Evolutionary conservation across 2,113 vertebrate genomes (phyloP).

Genomic region (Tetraodon nigroviridis): DNA sequence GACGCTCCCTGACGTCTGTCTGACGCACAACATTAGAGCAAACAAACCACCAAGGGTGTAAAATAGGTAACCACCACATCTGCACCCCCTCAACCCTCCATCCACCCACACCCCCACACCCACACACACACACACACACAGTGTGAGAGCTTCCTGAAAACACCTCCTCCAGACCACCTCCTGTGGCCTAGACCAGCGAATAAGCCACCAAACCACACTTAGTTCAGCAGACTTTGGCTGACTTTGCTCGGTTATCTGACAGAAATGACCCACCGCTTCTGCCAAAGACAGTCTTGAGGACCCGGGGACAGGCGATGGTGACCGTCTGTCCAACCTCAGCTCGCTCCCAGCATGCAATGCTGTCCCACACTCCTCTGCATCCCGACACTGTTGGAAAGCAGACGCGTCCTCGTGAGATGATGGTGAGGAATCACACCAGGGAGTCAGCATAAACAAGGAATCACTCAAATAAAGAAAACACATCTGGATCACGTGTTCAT

Average conservation of each 20-base stretch:
- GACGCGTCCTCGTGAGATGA: background rate
- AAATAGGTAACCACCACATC: too few relatives aligned
- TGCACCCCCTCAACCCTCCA: too few relatives aligned
- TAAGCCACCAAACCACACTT: too few relatives aligned
- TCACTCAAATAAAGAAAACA: background rate
- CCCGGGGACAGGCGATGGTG: conserved; percentile 56
- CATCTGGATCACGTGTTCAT: too few relatives aligned
- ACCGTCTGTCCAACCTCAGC: conserved; percentile 37
- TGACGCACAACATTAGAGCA: too few relatives aligned
- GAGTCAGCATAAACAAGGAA: background rate
- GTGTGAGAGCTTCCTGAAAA: too few relatives aligned
- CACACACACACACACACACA: too few relatives aligned
- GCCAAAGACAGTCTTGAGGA: conserved; percentile 53
- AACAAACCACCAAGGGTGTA: too few relatives aligned
- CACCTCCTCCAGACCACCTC: too few relatives aligned
- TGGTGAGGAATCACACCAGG: background rate
- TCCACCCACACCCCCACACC: too few relatives aligned
- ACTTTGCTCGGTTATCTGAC: too few relatives aligned
- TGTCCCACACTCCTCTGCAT: conserved; percentile 59
- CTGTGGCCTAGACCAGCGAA: too few relatives aligned
- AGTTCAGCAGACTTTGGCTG: background rate
- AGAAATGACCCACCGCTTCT: conserved; percentile 42
- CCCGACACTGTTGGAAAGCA: conserved; percentile 50
- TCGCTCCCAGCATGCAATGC: conserved; percentile 58
- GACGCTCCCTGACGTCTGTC: background rate